phyloP scores from a whole-genome alignment of 2,797 vertebrate genomes.

The Microchirus variegatus region DNA sequence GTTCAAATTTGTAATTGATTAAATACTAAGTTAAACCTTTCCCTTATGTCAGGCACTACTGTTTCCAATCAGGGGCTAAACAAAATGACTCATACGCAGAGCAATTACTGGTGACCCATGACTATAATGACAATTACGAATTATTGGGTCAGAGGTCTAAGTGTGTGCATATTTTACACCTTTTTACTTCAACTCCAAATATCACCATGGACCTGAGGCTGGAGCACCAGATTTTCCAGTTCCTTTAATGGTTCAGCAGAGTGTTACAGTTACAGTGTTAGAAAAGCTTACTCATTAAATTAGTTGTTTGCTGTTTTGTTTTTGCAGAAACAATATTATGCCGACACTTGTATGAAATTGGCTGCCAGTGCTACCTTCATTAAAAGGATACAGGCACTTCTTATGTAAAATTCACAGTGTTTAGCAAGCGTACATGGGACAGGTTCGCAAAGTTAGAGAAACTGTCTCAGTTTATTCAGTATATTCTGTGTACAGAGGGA shows the following conservation, averaged over 20 bases:
- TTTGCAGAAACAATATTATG: background rate
- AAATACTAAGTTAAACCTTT: constrained; percentile 15
- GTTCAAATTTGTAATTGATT: background rate
- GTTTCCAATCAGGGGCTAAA: constrained; percentile 8
- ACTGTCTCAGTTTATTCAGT: background rate
- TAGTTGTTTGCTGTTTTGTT: background rate
- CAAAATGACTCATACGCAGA: constrained; percentile 15
- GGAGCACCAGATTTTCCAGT: constrained; percentile 6
- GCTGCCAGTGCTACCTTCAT: background rate
- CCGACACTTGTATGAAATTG: background rate
- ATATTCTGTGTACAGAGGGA: background rate
- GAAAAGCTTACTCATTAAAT: background rate
- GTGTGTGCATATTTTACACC: constrained; percentile 28
- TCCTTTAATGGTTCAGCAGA: constrained; percentile 12
- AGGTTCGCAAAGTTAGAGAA: background rate
- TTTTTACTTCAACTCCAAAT: constrained; percentile 8
- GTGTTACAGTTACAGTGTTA: too few species aligned
- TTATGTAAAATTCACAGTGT: background rate
- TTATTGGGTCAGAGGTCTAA: constrained; percentile 25
- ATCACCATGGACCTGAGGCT: background rate
- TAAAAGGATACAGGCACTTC: background rate
- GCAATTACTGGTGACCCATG: constrained; percentile 18
- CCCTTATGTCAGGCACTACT: constrained; percentile 3
- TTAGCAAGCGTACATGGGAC: too few species aligned
- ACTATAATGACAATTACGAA: constrained; percentile 10